Evolutionary conservation across 2,113 vertebrate genomes (phyloP).

Genomic region (Helogale parvula): DNA sequence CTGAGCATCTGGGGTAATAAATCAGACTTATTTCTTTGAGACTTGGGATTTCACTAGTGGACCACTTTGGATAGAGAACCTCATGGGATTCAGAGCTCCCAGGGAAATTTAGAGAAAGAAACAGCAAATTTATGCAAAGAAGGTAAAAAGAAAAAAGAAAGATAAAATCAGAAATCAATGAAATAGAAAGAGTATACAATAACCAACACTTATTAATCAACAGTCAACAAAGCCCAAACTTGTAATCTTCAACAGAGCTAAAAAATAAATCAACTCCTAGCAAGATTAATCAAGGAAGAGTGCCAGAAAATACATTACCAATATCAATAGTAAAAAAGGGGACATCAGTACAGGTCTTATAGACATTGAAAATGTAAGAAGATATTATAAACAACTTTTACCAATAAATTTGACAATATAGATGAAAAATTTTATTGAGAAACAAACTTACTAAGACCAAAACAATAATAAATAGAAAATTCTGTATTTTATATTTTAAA

Average conservation of each 20-base stretch:
- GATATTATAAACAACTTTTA: neutral
- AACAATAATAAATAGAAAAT: slow-evolving; percentile 53
- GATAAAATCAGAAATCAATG: slow-evolving; percentile 33
- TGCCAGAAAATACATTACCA: slow-evolving; percentile 16
- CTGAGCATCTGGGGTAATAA: neutral
- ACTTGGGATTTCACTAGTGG: neutral
- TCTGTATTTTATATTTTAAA: slow-evolving; percentile 51
- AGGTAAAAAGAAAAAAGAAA: neutral
- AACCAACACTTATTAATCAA: neutral
- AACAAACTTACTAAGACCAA: slow-evolving; percentile 43
- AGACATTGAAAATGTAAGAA: slow-evolving; percentile 37
- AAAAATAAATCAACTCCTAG: neutral
- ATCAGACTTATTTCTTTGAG: neutral
- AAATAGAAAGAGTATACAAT: neutral
- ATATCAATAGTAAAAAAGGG: neutral
- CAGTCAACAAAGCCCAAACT: neutral
- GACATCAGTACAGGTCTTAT: slow-evolving; percentile 21
- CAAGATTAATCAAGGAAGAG: slow-evolving; percentile 13
- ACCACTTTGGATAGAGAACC: neutral
- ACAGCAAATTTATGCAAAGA: neutral
- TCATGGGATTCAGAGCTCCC: neutral
- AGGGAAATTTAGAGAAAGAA: slow-evolving; percentile 16
- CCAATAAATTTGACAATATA: slow-evolving; percentile 37
- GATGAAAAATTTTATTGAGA: slow-evolving; percentile 45
- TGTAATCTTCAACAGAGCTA: slow-evolving; percentile 29